Evolutionary conservation across 2,113 vertebrate genomes (phyloP).

Genomic region (Isurus oxyrinchus): DNA sequence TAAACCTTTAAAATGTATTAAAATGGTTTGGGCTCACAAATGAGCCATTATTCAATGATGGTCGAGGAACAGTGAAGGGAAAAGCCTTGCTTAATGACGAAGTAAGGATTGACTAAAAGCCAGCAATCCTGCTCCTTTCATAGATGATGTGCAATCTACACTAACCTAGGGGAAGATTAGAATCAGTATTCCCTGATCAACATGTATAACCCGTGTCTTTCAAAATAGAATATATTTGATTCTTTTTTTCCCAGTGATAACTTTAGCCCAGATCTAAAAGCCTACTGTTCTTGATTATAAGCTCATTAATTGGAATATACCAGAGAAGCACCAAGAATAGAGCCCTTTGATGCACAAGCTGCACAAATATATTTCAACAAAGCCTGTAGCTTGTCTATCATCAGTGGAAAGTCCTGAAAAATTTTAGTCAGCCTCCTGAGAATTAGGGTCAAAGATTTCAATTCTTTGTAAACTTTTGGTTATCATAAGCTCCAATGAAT

Average conservation of each 20-base stretch:
- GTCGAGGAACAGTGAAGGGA: neutral
- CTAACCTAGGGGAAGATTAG: neutral
- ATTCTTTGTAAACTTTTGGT: neutral
- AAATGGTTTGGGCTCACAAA: neutral
- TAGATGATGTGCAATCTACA: neutral
- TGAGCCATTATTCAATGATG: neutral
- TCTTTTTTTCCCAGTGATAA: neutral
- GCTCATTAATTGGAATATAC: neutral
- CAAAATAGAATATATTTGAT: constrained; percentile 9
- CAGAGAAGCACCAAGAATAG: neutral
- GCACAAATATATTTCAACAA: neutral
- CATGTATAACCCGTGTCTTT: neutral
- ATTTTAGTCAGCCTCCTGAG: neutral
- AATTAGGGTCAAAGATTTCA: neutral
- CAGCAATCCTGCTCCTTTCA: neutral
- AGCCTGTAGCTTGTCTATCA: neutral
- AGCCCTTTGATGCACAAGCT: neutral
- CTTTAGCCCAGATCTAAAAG: neutral
- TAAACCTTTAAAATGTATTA: neutral
- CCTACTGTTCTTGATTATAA: neutral
- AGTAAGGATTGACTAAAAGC: neutral
- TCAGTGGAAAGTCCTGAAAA: neutral
- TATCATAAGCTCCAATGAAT: neutral
- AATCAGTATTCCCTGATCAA: neutral
- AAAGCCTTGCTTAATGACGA: neutral